Evolutionary conservation across 2,888 invertebrate genomes (phyloP).

Genomic region (Cryptosula pallasiana): DNA sequence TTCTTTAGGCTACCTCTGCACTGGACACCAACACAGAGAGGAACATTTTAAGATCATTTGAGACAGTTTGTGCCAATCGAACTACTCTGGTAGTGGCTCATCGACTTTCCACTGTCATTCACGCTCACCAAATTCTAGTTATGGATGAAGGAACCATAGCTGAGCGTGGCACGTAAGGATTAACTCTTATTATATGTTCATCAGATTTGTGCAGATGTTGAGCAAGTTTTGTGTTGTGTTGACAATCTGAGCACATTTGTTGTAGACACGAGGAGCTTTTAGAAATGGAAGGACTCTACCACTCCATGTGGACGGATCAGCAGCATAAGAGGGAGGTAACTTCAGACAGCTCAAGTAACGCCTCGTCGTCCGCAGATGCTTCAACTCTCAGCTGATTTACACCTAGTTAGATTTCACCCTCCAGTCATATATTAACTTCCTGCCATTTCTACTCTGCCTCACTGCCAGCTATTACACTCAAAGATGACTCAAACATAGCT

Average conservation of each 20-base stretch:
- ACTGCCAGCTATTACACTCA: too few relatives aligned
- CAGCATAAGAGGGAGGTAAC: constrained; percentile 55
- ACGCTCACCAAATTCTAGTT: constrained; percentile 90
- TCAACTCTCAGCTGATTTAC: too few relatives aligned
- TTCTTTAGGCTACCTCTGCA: constrained; percentile 66
- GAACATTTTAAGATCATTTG: constrained; percentile 74
- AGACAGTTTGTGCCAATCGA: constrained; percentile 72
- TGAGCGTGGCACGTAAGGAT: constrained; percentile 74
- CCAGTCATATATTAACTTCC: too few relatives aligned
- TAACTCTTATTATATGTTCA: too few relatives aligned
- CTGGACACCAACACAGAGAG: constrained; percentile 92
- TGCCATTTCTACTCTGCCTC: too few relatives aligned
- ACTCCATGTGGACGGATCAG: constrained; percentile 90
- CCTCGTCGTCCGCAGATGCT: too few relatives aligned
- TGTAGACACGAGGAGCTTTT: constrained; percentile 70
- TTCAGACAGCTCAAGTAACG: too few relatives aligned
- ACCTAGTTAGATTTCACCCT: too few relatives aligned
- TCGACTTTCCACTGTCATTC: constrained; percentile 81
- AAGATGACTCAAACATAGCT: too few relatives aligned
- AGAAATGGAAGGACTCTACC: constrained; percentile 69
- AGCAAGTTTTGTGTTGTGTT: not conserved
- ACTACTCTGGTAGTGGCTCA: constrained; percentile 94
- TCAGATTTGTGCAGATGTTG: too few relatives aligned
- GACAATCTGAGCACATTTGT: constrained; percentile 32
- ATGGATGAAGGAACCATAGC: constrained; percentile 83